Evolutionary conservation across 2,888 invertebrate species (phyloP), one percentile per base, ranked within the genome.

Genomic region (Campoletis raptor): DNA sequence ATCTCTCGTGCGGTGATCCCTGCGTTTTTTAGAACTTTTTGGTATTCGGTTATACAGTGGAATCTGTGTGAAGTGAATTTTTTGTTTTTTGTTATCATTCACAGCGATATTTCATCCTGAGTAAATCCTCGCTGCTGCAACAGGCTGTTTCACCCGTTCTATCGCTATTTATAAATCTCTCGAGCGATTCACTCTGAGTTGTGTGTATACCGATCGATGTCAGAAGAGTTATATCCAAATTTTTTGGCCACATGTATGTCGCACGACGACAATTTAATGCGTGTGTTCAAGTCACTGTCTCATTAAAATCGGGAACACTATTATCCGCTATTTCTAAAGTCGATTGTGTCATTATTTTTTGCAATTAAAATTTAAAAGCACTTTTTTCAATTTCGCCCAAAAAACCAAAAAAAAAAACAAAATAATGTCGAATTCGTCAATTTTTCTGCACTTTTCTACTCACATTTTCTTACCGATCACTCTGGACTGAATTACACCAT

Each of bases 161-260:
- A 77, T 81, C 77, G 85, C 76, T 77, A 85, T 87, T 85, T 87
- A 85, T 85, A 85, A 85, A 83, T 85, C 76, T 77, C 87, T 77
- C 78, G 64, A 66, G 40, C 73, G 73, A 79, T 80, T 85, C 85
- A 67, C 73, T 30, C 45, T 73, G 66, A 79, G 54, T 74, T 24
- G 45, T 48, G 30, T 48, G 30, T 42, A 42, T 21, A 2, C 30
- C 80, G 70, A 83, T 80, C 72, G 81, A 61, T 24, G 64, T 54
- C 61, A 48, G 37, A 69, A 72, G 82, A 21, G 74, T 24, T 21
- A 42, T 42, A 83, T 82, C 77, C 77, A 87, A 83, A 85, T 76
- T 69, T 79, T 78, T 64, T 64, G 54, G 54, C 64, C 66, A 61
- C 40, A 73, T 37, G 15, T 36, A 61, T 3, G 30, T 86, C 64